These are phyloP conservation scores for Sabellastarte sp. DNA, from an alignment of 2,888 invertebrate species.

Conservation along the genomic window DNA sequence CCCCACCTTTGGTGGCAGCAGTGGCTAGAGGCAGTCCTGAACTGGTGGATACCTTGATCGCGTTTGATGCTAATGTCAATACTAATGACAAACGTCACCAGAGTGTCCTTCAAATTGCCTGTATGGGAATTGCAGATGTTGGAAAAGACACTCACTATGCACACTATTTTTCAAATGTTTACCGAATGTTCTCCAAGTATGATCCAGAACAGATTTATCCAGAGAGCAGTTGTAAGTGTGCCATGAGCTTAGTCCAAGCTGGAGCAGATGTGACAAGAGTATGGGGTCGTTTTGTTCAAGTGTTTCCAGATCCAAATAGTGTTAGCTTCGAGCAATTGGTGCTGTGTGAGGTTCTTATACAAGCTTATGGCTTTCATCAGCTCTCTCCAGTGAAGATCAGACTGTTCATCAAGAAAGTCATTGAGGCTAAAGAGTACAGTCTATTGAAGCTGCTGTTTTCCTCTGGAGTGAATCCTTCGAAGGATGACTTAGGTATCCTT, in stretches of 20 bases:
- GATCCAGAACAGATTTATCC: slow-evolving; percentile 18
- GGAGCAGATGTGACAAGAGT: slow-evolving; percentile 21
- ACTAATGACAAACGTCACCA: slow-evolving; percentile 6
- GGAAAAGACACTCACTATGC: slow-evolving; percentile 17
- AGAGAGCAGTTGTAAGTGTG: slow-evolving; percentile 24
- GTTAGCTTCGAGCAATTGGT: slow-evolving; percentile 29
- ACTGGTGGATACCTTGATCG: slow-evolving; percentile 21
- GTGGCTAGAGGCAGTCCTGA: slow-evolving; percentile 15
- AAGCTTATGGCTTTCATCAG: slow-evolving; percentile 22
- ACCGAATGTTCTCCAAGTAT: slow-evolving; percentile 22
- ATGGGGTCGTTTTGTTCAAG: slow-evolving; percentile 22
- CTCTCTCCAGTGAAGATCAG: slow-evolving; percentile 10
- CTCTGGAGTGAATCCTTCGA: slow-evolving; percentile 25
- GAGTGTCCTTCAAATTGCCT: slow-evolving; percentile 21
- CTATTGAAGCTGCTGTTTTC: slow-evolving; percentile 26
- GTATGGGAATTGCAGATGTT: slow-evolving; percentile 17
- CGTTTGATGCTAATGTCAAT: slow-evolving; percentile 11
- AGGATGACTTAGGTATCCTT: slow-evolving; percentile 18
- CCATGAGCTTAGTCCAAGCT: slow-evolving; percentile 24
- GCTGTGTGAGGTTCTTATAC: slow-evolving; percentile 26
- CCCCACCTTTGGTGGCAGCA: slow-evolving; percentile 22
- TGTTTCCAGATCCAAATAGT: slow-evolving; percentile 19
- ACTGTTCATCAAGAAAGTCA: slow-evolving; percentile 13
- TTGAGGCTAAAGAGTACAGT: slow-evolving; percentile 18
- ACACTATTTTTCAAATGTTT: slow-evolving; percentile 30